A percentile compares a stretch with the other conserved stretches of the same genome.
Conservation (phyloP, 2,113 vertebrate genomes). For the Microtus richardsoni region DNA sequence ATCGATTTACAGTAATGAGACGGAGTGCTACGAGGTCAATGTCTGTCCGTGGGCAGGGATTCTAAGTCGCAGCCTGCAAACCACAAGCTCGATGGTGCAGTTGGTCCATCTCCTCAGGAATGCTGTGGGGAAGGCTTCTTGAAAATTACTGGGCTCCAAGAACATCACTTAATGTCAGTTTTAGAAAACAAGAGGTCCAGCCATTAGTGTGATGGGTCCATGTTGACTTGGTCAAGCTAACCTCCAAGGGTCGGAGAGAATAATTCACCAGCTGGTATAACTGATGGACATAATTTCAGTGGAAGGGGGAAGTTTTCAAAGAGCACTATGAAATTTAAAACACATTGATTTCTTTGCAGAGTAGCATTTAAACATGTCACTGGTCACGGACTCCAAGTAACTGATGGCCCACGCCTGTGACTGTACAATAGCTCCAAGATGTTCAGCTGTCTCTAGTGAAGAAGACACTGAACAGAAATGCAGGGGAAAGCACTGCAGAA, state of each 20-base stretch:
- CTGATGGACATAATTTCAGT: neutral
- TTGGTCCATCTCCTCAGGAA: conserved; percentile 55
- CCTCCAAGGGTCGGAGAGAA: neutral
- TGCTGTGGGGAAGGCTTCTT: conserved; percentile 61
- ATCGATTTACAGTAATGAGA: conserved; percentile 74
- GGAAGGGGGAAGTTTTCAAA: neutral
- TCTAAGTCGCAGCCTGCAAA: conserved; percentile 69
- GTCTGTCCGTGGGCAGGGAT: neutral
- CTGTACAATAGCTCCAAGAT: conserved; percentile 15
- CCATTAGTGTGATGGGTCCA: conserved; percentile 51
- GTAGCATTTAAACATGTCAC: neutral
- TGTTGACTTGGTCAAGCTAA: conserved; percentile 34
- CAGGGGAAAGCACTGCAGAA: conserved; percentile 11
- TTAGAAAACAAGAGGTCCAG: conserved; percentile 43
- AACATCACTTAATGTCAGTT: conserved; percentile 38
- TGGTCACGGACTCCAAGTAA: neutral
- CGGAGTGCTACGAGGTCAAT: conserved; percentile 64
- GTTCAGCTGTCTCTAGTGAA: neutral
- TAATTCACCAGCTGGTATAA: neutral
- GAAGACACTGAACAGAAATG: neutral
- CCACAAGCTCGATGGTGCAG: conserved; percentile 1
- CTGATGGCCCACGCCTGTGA: neutral
- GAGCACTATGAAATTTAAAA: neutral
- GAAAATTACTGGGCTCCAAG: conserved; percentile 64
- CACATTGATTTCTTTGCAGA: conserved; percentile 38